These are phyloP conservation scores for Mystacides longicornis DNA, from an alignment of 2,888 invertebrate species.

Conservation along the genomic window DNA sequence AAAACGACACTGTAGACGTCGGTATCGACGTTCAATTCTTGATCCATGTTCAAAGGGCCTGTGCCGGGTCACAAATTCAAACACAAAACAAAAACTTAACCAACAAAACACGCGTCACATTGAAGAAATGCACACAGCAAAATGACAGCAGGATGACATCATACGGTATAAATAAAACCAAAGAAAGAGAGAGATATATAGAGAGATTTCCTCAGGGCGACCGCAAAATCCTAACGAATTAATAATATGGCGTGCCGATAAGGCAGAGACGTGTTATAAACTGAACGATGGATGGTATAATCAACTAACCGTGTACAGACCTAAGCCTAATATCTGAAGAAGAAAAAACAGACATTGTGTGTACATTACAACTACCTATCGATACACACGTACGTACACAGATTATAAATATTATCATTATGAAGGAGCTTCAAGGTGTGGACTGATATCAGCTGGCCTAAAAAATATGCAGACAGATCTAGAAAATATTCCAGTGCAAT, in stretches of 20 bases:
- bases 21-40: slow-evolving; percentile 35
- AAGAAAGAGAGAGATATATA: neutral
- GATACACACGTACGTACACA: too few relatives aligned
- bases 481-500: too few relatives aligned
- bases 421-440: too few relatives aligned
- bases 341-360: neutral
- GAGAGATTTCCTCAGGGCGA: too few relatives aligned
- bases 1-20: slow-evolving; percentile 45
- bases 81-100: slow-evolving; percentile 5
- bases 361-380: too few relatives aligned
- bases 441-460: too few relatives aligned
- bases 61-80: neutral
- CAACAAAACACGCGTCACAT: slow-evolving; percentile 17
- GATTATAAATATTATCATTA: too few relatives aligned
- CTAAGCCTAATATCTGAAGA: too few relatives aligned
- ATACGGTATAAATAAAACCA: slow-evolving; percentile 21
- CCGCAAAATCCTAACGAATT: slow-evolving; percentile 12
- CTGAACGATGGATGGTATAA: neutral
- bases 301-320: too few relatives aligned
- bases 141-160: slow-evolving; percentile 24
- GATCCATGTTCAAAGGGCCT: slow-evolving; percentile 8
- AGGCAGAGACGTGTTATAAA: slow-evolving; percentile 1
- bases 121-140: slow-evolving; percentile 19
- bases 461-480: too few relatives aligned
- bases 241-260: slow-evolving; percentile 12